Evolutionary conservation across 2,888 invertebrate genomes (phyloP), one percentile per base, ranked within the genome.

Genomic region (Erebia palarica): DNA sequence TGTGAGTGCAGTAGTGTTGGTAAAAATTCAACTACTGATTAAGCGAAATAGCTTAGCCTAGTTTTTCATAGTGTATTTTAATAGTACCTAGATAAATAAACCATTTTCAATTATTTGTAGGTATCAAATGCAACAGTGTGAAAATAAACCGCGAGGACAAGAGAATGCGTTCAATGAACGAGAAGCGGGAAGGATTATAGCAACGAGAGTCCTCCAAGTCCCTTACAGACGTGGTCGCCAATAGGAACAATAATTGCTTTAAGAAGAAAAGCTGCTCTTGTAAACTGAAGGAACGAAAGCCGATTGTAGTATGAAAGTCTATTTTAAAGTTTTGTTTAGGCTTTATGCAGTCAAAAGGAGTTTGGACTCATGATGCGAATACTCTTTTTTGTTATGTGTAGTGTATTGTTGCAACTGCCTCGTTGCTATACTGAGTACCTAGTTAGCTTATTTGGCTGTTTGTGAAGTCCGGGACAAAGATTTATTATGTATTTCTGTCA

Each of bases 191-290:
- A 1, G 84, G 84, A 7, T 92, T 91, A 92, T 91, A 92, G 92
- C 92, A 90, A 79, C 86, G 87, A 82, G 84, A 86, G 72, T 89
- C 91, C 0, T 85, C 91, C 1, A 85, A 82, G 75, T 92, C 92
- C 27, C 82, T 91, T 2, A 85, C 82, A 66, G 89, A 91, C 74
- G 86, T 86, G 67, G 82, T 70, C 63, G 73, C 80, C 74, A 79
- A 76, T 55, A 82, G 78, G 68, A 85, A 83, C 69, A 87, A 84
- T 78, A 86, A 84, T 72, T 82, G 84, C 65, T 82, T 83, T 78
- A 81, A 85, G 76, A 89, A 89, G 77, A 91, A 91, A 78, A 89
- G 88, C 78, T 92, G 92, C 77, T 92, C 92, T 44, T 92, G 92
- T 80, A 91, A 86, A 80, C 77, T 88, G 66, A 88, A 86, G 68